Conservation (phyloP, 2,888 invertebrate genomes). For the Microdon myrmicae region DNA sequence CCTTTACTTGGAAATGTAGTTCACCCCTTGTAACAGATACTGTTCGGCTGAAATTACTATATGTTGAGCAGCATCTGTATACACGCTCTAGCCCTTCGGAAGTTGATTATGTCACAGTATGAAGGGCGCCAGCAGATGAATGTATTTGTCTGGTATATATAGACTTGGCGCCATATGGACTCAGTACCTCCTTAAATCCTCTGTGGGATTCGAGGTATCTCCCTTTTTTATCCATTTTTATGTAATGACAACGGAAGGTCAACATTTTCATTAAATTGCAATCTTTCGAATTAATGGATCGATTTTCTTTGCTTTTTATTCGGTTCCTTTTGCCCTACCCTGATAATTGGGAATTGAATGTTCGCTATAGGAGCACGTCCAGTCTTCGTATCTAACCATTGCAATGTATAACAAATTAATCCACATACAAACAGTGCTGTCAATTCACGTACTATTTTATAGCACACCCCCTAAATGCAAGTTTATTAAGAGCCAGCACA, state of each 20-base stretch:
- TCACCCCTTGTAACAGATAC: slow-evolving; percentile 38
- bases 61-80: slow-evolving; percentile 13
- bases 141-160: neutral
- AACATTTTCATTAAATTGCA: slow-evolving; percentile 32
- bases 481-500: too few species aligned
- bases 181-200: too few species aligned
- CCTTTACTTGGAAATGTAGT: slow-evolving; percentile 32
- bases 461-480: too few species aligned
- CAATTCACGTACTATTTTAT: too few species aligned
- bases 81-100: slow-evolving; percentile 8
- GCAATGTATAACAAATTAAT: too few species aligned
- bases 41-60: slow-evolving; percentile 29
- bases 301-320: slow-evolving; percentile 1
- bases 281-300: slow-evolving; percentile 37
- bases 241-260: slow-evolving; percentile 22
- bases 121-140: slow-evolving; percentile 3
- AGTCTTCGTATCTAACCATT: too few species aligned
- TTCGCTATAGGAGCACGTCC: slow-evolving; percentile 1
- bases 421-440: too few species aligned
- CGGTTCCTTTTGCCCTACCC: slow-evolving; percentile 4
- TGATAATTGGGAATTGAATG: slow-evolving; percentile 7
- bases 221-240: slow-evolving; percentile 2
- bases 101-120: slow-evolving; percentile 31
- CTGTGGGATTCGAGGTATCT: too few species aligned
- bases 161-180: slow-evolving; percentile 31